Evolutionary conservation across 2,113 vertebrate genomes (phyloP).

Genomic region (Suricata suricatta): DNA sequence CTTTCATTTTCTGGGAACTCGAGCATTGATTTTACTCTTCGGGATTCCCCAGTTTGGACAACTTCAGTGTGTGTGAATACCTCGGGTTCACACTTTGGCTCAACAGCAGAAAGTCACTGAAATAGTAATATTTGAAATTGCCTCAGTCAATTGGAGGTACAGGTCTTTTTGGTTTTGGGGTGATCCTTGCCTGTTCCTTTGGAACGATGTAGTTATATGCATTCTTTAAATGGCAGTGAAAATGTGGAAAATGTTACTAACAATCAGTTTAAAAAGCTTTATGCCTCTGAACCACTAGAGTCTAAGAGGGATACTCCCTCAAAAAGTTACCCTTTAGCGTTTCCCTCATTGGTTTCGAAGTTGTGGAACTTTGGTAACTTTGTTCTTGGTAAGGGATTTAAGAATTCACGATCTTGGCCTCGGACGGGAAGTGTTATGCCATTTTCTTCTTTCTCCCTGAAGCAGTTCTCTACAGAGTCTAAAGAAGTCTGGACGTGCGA

Average conservation of each 20-base stretch:
- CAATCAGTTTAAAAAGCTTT: slow-evolving; percentile 28
- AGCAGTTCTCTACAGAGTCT: slow-evolving; percentile 89
- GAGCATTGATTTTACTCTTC: neutral
- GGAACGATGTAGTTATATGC: neutral
- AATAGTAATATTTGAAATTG: neutral
- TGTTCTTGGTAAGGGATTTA: neutral
- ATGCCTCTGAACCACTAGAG: neutral
- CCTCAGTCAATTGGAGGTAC: neutral
- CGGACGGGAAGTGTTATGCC: accelerated
- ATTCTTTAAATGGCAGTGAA: neutral
- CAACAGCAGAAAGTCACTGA: neutral
- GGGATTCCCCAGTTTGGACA: neutral
- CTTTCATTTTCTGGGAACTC: neutral
- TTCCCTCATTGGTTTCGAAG: neutral
- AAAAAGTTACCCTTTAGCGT: neutral
- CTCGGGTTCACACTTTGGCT: neutral
- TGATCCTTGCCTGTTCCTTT: neutral
- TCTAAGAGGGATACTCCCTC: neutral
- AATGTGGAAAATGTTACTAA: slow-evolving; percentile 40
- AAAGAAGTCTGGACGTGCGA: slow-evolving; percentile 84
- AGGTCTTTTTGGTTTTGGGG: neutral
- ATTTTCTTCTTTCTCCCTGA: slow-evolving; percentile 79
- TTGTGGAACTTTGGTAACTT: neutral
- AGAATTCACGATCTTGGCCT: neutral
- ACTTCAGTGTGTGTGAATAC: neutral